Evolutionary conservation across 2,113 vertebrate species (phyloP).

Genomic region (Thalassoma bifasciatum): DNA sequence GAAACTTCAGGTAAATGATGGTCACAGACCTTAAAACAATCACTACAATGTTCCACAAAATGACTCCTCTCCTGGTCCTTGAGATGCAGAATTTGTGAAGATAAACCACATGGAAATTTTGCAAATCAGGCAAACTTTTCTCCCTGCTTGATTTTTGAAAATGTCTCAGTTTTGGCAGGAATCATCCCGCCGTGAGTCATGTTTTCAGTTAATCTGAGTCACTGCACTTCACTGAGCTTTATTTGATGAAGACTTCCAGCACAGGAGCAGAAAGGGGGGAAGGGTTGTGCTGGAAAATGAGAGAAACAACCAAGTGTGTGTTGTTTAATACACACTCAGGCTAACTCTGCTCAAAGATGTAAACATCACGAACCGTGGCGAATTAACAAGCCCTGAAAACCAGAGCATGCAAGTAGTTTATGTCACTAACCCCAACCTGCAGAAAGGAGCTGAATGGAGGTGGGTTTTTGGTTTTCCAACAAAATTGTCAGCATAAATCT

Average conservation of each 20-base stretch:
- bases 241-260: neutral
- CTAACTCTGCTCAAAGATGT: neutral
- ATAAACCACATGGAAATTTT: neutral
- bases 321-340: neutral
- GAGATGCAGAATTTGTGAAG: neutral
- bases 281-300: too few relatives aligned
- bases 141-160: neutral
- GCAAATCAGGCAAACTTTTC: neutral
- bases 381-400: neutral
- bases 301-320: neutral
- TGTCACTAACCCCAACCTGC: too few relatives aligned
- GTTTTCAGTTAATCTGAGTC: conserved; percentile 9
- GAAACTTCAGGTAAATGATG: neutral
- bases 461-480: too few relatives aligned
- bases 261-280: neutral
- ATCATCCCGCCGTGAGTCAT: neutral
- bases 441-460: too few relatives aligned
- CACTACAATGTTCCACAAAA: neutral
- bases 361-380: conserved; percentile 2
- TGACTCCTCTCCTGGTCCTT: neutral
- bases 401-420: too few relatives aligned
- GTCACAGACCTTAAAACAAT: neutral
- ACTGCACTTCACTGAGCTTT: conserved; percentile 7
- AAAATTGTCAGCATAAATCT: too few relatives aligned
- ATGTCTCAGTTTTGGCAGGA: neutral